Evolutionary conservation across 2,797 vertebrate species (phyloP), one percentile per base, ranked within the genome.

Genomic region (Acanthurus lineatus): DNA sequence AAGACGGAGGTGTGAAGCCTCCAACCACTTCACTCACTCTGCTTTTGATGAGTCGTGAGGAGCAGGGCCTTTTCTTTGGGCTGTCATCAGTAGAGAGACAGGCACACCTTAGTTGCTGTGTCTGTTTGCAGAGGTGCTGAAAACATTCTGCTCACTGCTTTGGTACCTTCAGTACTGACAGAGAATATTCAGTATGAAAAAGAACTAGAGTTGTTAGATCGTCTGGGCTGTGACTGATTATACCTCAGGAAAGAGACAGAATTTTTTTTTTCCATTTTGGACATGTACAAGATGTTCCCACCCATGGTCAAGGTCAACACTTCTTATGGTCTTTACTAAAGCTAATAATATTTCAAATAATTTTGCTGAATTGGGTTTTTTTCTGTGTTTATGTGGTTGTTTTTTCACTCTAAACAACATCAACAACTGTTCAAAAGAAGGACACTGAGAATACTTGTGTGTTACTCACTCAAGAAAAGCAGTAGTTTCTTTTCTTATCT

Each of bases 141-240:
- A 85, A 84, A 63, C 59, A 57, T 75, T 86, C 60, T 45, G 52
- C 73, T 87, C 73, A 9, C 79, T 52, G 68, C 49, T 61, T 78
- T 25, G 0, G 60, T 56, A 60, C 53, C 73, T 77, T 54, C 59
- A 6, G 57, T 80, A 16, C 76, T 76, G 57, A 83, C 73, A 65
- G 79, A 72, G 76, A 56, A 86, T 59, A 61, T 56, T 66, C 75
- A 47, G 53, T 61, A 65, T 73, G 72, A 69, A 79, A 81, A 80
- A 70, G 65, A 67, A 62, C 58, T 32, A 0, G 87, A 92, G 85
- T 93, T 80, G 86, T 87, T 85, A 77, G 87, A 92, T 86, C 79
- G 84, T 84, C 83, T 79, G 90, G 77, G 84, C 79, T 65, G 77
- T 88, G 89, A 92, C 90, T 92, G 94, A 94, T 94, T 93, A 93